Percentiles rank a stretch among this genome's conserved stretches.
Conservation (phyloP, 2,888 invertebrate species). For the Drosophila putrida region DNA sequence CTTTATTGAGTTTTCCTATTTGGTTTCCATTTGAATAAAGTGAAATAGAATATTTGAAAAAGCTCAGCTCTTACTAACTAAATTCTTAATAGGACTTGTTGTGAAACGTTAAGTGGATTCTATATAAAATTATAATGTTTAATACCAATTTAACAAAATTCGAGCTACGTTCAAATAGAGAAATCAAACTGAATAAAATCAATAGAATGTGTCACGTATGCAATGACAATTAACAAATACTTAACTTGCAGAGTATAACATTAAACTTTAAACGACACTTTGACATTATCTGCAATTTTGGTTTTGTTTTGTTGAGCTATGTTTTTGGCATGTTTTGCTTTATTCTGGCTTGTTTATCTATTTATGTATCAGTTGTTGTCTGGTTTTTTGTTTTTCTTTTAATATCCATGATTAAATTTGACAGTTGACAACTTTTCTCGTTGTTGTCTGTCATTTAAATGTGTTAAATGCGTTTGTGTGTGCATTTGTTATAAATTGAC, state of each 20-base stretch:
- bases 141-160: background rate
- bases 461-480: constrained; percentile 35
- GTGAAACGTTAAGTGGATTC: too few species aligned
- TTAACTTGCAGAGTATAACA: constrained; percentile 1
- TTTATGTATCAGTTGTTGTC: constrained; percentile 35
- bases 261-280: constrained; percentile 29
- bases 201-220: background rate
- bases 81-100: too few species aligned
- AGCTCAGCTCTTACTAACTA: too few species aligned
- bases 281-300: constrained; percentile 46
- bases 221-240: background rate
- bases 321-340: constrained; percentile 10
- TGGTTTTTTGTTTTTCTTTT: constrained; percentile 67
- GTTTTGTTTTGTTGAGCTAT: constrained; percentile 25
- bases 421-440: constrained; percentile 76
- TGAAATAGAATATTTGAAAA: too few species aligned
- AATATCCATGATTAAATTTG: constrained; percentile 74
- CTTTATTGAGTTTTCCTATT: too few species aligned
- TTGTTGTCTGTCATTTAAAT: constrained; percentile 61
- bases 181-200: background rate
- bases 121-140: too few species aligned
- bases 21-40: too few species aligned
- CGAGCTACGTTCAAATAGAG: background rate
- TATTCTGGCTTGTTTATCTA: constrained; percentile 33
- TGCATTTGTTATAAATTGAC: constrained; percentile 67